Percentiles rank a stretch among this genome's conserved stretches.
Evolutionary conservation across 1,140 invertebrate genomes (phyloP).

Genomic region (Asobara japonica): DNA sequence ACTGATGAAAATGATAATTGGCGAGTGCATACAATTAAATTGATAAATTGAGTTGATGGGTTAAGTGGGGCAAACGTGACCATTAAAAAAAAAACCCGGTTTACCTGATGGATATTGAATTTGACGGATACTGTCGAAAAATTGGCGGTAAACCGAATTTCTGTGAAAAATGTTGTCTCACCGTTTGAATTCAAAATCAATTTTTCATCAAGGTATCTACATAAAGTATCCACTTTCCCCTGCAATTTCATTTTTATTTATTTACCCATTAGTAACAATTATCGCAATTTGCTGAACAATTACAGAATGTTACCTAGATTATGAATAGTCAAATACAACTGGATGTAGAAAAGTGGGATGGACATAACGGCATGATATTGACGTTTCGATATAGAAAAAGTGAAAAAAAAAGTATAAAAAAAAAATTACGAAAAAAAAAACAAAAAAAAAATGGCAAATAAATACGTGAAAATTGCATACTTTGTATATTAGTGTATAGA

Average conservation of each 20-base stretch:
- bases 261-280: neutral
- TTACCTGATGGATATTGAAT: too few relatives aligned
- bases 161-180: too few relatives aligned
- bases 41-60: too few relatives aligned
- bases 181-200: too few relatives aligned
- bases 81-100: too few relatives aligned
- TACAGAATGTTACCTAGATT: neutral
- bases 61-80: too few relatives aligned
- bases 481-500: constrained; percentile 69
- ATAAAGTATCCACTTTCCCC: neutral
- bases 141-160: too few relatives aligned
- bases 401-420: constrained; percentile 60
- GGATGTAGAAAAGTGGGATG: constrained; percentile 36
- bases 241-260: neutral
- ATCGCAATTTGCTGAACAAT: neutral
- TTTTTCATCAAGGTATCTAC: too few relatives aligned
- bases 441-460: constrained; percentile 12
- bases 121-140: too few relatives aligned
- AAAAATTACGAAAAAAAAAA: constrained; percentile 38
- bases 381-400: constrained; percentile 54
- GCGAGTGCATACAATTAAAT: too few relatives aligned
- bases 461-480: constrained; percentile 56
- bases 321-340: constrained; percentile 15
- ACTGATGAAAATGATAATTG: too few relatives aligned
- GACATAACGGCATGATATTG: constrained; percentile 2